Evolutionary conservation across 2,113 vertebrate species (phyloP).

Genomic region (Chascanopsetta lugubris): DNA sequence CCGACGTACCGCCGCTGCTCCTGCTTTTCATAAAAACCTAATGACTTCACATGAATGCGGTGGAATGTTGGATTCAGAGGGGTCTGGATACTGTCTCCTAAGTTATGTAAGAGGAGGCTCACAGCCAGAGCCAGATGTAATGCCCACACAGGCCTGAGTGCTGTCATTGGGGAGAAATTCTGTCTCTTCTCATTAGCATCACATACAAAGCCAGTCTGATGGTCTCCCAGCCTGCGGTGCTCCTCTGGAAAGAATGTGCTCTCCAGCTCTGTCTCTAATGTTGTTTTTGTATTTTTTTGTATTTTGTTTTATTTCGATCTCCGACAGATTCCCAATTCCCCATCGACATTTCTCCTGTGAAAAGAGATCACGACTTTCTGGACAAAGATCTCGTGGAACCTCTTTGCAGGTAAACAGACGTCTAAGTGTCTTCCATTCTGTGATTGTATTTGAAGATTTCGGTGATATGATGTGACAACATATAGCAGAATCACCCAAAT

Average conservation of each 20-base stretch:
- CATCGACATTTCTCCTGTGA: slow-evolving; percentile 94
- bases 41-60: slow-evolving; percentile 62
- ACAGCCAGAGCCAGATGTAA: slow-evolving; percentile 66
- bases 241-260: slow-evolving; percentile 62
- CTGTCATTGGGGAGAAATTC: slow-evolving; percentile 57
- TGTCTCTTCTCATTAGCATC: slow-evolving; percentile 68
- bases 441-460: too few relatives aligned
- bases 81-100: slow-evolving; percentile 61
- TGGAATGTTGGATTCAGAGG: slow-evolving; percentile 67
- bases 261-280: slow-evolving; percentile 31
- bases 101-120: slow-evolving; percentile 75
- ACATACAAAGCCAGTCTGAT: slow-evolving; percentile 54
- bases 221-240: slow-evolving; percentile 40
- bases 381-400: slow-evolving; percentile 98
- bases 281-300: slow-evolving; percentile 20
- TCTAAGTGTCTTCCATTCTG: background rate
- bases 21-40: slow-evolving; percentile 67
- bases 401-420: slow-evolving; percentile 90
- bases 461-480: too few relatives aligned
- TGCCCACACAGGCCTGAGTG: slow-evolving; percentile 60
- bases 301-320: slow-evolving; percentile 42
- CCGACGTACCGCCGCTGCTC: slow-evolving; percentile 46
- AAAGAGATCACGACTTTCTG: slow-evolving; percentile 98
- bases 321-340: slow-evolving; percentile 92
- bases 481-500: too few relatives aligned